Percentiles rank a stretch among this genome's conserved stretches.
Conservation (phyloP, 2,113 vertebrate species). For the Numida meleagris region DNA sequence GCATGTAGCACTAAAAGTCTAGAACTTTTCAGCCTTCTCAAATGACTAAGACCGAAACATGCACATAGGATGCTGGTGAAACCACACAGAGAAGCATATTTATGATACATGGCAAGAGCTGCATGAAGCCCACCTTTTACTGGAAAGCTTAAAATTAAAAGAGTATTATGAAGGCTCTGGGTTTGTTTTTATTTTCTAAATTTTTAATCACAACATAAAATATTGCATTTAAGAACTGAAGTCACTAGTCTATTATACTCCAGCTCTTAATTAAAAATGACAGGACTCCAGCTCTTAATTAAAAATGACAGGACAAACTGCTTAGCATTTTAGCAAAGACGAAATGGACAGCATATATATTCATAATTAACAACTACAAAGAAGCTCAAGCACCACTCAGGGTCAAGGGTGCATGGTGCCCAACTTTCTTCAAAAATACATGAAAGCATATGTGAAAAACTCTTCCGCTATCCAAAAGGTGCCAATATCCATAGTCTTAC, state of each 20-base stretch:
- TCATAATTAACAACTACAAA: background rate
- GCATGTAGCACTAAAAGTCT: background rate
- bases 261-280: background rate
- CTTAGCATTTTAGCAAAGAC: background rate
- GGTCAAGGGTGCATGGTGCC: background rate
- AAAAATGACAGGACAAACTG: background rate
- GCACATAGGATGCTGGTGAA: background rate
- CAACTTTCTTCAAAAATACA: background rate
- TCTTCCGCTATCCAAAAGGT: background rate
- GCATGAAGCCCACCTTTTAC: background rate
- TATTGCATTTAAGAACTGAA: background rate
- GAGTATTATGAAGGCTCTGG: background rate
- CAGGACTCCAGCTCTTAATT: background rate
- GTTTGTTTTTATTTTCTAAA: background rate
- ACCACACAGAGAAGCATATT: background rate
- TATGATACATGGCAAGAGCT: background rate
- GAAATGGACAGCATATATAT: background rate
- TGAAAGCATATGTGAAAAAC: background rate
- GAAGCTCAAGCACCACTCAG: background rate
- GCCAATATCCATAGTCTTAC: background rate
- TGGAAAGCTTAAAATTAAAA: conserved; percentile 44
- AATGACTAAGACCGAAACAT: conserved; percentile 48
- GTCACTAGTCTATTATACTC: background rate
- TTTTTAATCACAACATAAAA: conserved; percentile 12
- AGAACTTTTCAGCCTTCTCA: conserved; percentile 41